Percentiles rank a stretch among this genome's conserved stretches.
Conservation (phyloP, 2,113 vertebrate species). For the Crotalus horridus region DNA sequence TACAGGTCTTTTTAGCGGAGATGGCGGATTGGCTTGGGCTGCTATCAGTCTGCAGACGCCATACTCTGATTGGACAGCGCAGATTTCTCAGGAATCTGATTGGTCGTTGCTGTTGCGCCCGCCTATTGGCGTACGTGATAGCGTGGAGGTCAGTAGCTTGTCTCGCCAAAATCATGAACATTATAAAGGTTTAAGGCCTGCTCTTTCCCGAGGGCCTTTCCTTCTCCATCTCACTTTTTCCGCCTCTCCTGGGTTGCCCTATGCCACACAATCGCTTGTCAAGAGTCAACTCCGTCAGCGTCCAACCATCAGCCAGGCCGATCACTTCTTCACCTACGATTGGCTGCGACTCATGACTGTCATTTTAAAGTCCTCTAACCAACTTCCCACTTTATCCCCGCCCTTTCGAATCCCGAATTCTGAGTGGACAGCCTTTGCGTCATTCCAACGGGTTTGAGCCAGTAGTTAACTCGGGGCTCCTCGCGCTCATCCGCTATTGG, state of each 20-base stretch:
- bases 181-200: background rate
- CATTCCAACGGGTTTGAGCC: background rate
- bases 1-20: background rate
- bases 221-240: background rate
- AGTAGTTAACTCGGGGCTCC: accelerated
- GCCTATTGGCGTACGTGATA: background rate
- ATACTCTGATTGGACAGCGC: background rate
- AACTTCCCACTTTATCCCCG: background rate
- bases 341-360: background rate
- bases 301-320: background rate
- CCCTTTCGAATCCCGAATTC: background rate
- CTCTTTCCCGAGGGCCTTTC: background rate
- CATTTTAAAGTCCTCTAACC: background rate
- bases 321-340: background rate
- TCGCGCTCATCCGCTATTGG: accelerated
- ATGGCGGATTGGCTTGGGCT: background rate
- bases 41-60: background rate
- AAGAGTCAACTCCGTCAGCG: background rate
- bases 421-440: background rate
- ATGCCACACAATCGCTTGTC: background rate
- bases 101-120: background rate
- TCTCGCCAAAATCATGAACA: background rate
- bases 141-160: background rate
- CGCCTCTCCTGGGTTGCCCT: background rate
- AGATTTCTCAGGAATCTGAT: background rate